phyloP scores from a whole-genome alignment of 2,797 vertebrate species.

The Morelia viridis region DNA sequence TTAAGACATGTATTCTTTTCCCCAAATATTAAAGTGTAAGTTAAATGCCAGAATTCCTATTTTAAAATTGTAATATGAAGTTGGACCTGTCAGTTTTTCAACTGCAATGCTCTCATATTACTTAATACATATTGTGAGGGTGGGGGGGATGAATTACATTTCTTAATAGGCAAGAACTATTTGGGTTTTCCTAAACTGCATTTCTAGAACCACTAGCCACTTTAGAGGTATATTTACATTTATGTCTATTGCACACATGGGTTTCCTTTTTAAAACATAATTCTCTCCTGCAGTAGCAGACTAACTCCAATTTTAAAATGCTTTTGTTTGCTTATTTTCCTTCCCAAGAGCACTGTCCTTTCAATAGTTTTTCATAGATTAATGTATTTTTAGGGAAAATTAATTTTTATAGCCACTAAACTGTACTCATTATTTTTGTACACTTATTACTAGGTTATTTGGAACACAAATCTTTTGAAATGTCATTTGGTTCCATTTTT shows the following conservation, averaged over 20 bases:
- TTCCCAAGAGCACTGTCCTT: conserved; percentile 53
- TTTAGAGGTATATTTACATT: conserved; percentile 28
- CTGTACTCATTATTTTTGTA: conserved; percentile 77
- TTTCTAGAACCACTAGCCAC: conserved; percentile 42
- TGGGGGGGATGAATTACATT: not conserved
- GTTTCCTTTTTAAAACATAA: conserved; percentile 36
- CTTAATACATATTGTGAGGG: not conserved
- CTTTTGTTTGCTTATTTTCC: conserved; percentile 17
- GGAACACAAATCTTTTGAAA: conserved; percentile 44
- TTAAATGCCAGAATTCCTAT: not conserved
- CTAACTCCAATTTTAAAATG: conserved; percentile 1
- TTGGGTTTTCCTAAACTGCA: not conserved
- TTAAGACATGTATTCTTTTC: not conserved
- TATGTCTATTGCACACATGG: conserved; percentile 40
- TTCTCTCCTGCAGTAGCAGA: conserved; percentile 51
- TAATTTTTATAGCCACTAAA: conserved; percentile 74
- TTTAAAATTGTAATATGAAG: not conserved
- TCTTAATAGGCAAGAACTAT: not conserved
- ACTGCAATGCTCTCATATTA: not conserved
- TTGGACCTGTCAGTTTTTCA: conserved; percentile 1
- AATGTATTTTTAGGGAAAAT: conserved; percentile 75
- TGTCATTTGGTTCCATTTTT: conserved; percentile 51
- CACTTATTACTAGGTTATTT: conserved; percentile 56
- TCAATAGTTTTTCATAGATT: conserved; percentile 64
- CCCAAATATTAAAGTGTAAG: conserved; percentile 27